phyloP scores from a whole-genome alignment of 2,888 invertebrate genomes.

The Drosophila birchii region DNA sequence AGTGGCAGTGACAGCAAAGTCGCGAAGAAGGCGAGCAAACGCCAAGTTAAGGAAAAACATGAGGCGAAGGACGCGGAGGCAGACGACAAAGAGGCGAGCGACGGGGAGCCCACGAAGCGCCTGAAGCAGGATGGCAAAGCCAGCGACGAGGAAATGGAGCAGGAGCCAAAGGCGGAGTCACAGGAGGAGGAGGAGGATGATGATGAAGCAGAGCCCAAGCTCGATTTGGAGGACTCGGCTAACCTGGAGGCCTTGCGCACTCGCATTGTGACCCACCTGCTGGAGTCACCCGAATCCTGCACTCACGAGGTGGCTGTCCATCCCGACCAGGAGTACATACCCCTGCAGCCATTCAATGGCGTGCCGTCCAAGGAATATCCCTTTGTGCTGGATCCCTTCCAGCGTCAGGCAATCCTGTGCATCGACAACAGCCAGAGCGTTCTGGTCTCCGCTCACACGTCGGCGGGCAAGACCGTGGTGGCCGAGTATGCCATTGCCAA shows the following conservation, averaged over 20 bases:
- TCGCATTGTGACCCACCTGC: conserved; percentile 93
- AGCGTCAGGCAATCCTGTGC: conserved; percentile 97
- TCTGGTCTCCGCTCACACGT: conserved; percentile 99
- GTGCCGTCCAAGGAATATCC: conserved; percentile 96
- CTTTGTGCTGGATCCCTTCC: conserved; percentile 98
- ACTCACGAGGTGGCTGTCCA: conserved; percentile 98
- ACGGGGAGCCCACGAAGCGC: conserved; percentile 40
- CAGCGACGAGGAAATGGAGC: conserved; percentile 8
- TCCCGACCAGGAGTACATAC: conserved; percentile 92
- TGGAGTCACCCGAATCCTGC: conserved; percentile 96
- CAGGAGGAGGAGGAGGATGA: conserved; percentile 14
- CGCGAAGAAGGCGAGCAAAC: conserved; percentile 37
- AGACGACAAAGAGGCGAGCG: neutral
- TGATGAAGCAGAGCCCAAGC: conserved; percentile 18
- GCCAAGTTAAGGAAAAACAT: conserved; percentile 22
- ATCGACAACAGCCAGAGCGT: conserved; percentile 99
- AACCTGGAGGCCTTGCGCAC: conserved; percentile 91
- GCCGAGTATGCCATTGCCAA: conserved; percentile 99
- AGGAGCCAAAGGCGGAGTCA: neutral
- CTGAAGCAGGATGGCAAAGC: conserved; percentile 25
- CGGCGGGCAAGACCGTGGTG: conserved; percentile 99
- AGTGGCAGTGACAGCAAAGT: conserved; percentile 22
- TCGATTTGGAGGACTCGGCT: conserved; percentile 85
- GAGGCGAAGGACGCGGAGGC: neutral
- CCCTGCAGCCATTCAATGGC: conserved; percentile 86